Evolutionary conservation across 2,888 invertebrate genomes (phyloP).

Genomic region (Pyrocoelia pectoralis): DNA sequence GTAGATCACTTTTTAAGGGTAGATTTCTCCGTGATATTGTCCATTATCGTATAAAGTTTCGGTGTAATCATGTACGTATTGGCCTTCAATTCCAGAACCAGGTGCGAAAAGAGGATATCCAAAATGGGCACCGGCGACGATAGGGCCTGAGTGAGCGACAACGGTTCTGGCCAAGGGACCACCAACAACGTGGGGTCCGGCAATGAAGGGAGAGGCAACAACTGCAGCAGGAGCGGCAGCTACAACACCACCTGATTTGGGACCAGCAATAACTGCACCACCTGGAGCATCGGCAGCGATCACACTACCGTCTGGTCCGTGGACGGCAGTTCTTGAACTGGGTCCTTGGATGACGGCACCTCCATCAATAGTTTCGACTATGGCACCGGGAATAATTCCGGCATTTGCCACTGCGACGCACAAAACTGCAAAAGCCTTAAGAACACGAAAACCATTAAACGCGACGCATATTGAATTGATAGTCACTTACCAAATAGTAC

Average conservation of each 20-base stretch:
- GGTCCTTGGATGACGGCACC: slow-evolving; percentile 46
- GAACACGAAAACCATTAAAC: too few species aligned
- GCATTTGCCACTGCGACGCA: slow-evolving; percentile 41
- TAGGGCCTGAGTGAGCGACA: slow-evolving; percentile 13
- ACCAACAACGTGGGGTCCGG: neutral
- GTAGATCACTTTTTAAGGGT: slow-evolving; percentile 20
- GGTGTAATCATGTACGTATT: slow-evolving; percentile 45
- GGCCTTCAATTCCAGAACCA: slow-evolving; percentile 46
- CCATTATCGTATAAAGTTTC: slow-evolving; percentile 53
- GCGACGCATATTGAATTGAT: neutral
- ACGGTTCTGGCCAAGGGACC: neutral
- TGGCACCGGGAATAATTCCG: slow-evolving; percentile 38
- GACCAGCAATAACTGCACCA: slow-evolving; percentile 41
- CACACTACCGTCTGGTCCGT: slow-evolving; percentile 48
- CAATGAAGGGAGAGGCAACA: slow-evolving; percentile 7
- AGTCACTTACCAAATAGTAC: slow-evolving; percentile 16
- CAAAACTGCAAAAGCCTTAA: slow-evolving; percentile 33
- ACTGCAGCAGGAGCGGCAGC: slow-evolving; percentile 14
- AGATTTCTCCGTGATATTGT: slow-evolving; percentile 49
- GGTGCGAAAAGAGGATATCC: slow-evolving; percentile 42
- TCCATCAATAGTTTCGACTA: slow-evolving; percentile 41
- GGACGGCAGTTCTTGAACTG: slow-evolving; percentile 41
- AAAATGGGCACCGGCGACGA: neutral
- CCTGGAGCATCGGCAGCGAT: slow-evolving; percentile 43
- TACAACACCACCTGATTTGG: slow-evolving; percentile 31